Conservation (phyloP, 2,113 vertebrate species). For the Petaurus breviceps region DNA sequence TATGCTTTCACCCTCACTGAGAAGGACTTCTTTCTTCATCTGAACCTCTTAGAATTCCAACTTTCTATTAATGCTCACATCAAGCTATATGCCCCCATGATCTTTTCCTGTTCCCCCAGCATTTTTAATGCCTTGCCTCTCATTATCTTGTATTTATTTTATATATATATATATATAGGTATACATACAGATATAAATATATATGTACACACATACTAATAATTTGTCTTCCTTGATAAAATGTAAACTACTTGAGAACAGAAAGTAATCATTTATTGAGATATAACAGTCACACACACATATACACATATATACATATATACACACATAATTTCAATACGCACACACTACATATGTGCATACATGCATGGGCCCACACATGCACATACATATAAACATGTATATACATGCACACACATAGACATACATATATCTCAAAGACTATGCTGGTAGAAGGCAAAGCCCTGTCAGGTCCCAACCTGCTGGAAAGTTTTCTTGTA, state of each 20-base stretch:
- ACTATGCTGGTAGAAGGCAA: neutral
- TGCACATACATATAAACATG: neutral
- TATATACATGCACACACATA: neutral
- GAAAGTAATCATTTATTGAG: neutral
- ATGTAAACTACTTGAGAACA: neutral
- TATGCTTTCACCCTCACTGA: neutral
- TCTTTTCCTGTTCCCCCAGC: neutral
- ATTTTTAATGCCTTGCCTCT: neutral
- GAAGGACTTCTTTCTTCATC: neutral
- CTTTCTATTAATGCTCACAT: neutral
- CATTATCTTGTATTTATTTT: neutral
- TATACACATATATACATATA: neutral
- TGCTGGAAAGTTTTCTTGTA: neutral
- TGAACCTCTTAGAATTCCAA: neutral
- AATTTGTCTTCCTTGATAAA: neutral
- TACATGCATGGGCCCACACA: accelerated
- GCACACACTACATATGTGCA: neutral
- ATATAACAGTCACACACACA: neutral
- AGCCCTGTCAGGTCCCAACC: neutral
- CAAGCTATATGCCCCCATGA: neutral
- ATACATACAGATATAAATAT: neutral
- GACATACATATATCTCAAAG: too few relatives aligned
- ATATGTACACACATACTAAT: neutral
- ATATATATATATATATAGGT: neutral
- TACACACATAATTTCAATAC: neutral